These are phyloP conservation scores for Tanytarsus gracilentus DNA, from an alignment of 2,888 invertebrate genomes.

Conservation along the genomic window DNA sequence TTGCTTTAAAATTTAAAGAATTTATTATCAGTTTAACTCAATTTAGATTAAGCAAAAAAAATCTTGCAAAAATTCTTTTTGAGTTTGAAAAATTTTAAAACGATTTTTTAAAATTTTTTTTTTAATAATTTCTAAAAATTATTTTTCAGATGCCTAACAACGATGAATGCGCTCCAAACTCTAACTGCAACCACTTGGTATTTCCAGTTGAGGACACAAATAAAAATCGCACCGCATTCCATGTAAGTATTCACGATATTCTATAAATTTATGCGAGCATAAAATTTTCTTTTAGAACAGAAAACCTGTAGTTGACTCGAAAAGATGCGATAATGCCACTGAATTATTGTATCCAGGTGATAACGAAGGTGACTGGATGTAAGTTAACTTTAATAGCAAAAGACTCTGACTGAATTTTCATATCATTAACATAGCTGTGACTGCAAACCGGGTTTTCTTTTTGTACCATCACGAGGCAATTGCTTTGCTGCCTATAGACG, in stretches of 20 bases:
- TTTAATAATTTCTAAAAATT: too few species aligned
- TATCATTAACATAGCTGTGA: constrained; percentile 38
- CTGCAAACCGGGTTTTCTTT: constrained; percentile 41
- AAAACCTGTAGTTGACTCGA: constrained; percentile 50
- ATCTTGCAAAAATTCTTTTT: too few species aligned
- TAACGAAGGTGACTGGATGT: constrained; percentile 53
- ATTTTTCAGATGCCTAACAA: background rate
- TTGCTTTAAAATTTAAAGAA: too few species aligned
- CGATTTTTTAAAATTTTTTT: too few species aligned
- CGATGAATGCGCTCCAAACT: background rate
- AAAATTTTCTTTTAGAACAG: constrained; percentile 41
- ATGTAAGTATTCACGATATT: too few species aligned
- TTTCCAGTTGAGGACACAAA: constrained; percentile 15
- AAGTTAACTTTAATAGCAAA: background rate
- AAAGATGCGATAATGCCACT: constrained; percentile 49
- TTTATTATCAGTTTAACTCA: too few species aligned
- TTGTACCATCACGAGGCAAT: constrained; percentile 35
- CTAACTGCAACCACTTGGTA: background rate
- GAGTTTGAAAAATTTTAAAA: too few species aligned
- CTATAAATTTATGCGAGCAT: background rate
- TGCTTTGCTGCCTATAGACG: constrained; percentile 36
- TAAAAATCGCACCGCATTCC: background rate
- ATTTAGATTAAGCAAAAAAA: too few species aligned
- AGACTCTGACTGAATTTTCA: background rate
- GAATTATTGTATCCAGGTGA: constrained; percentile 60